These are phyloP conservation scores for Idris sp. DNA, from an alignment of 1,140 invertebrate species.

Conservation along the genomic window DNA sequence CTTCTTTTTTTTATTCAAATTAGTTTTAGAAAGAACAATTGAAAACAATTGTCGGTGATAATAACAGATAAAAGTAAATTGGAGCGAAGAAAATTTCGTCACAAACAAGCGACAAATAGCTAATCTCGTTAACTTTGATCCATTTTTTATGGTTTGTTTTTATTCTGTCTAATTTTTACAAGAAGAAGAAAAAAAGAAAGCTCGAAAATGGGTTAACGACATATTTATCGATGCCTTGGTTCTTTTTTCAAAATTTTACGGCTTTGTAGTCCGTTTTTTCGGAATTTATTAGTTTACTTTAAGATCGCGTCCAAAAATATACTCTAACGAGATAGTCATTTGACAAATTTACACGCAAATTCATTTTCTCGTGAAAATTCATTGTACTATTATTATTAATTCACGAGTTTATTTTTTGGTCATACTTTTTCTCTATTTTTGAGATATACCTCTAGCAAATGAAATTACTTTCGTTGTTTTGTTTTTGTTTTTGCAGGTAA, in stretches of 20 bases:
- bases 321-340: constrained; percentile 38
- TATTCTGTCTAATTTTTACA: constrained; percentile 7
- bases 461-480: constrained; percentile 5
- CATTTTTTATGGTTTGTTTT: constrained; percentile 18
- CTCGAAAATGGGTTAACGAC: constrained; percentile 39
- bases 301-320: constrained; percentile 31
- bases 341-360: constrained; percentile 35
- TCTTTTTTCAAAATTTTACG: constrained; percentile 20
- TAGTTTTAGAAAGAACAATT: too few species aligned
- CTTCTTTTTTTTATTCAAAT: too few species aligned
- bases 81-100: too few species aligned
- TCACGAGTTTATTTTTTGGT: constrained; percentile 12
- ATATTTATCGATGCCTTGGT: constrained; percentile 16
- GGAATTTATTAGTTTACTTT: constrained; percentile 27
- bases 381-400: too few species aligned
- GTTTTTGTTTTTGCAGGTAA: constrained; percentile 15
- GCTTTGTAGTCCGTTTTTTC: constrained; percentile 24
- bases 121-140: constrained; percentile 27
- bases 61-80: too few species aligned
- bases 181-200: constrained; percentile 8
- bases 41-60: too few species aligned
- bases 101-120: constrained; percentile 11
- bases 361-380: neutral
- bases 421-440: too few species aligned
- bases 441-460: too few species aligned